These are phyloP conservation scores for Glomeris maerens DNA, from an alignment of 1,140 invertebrate species.

Conservation along the genomic window DNA sequence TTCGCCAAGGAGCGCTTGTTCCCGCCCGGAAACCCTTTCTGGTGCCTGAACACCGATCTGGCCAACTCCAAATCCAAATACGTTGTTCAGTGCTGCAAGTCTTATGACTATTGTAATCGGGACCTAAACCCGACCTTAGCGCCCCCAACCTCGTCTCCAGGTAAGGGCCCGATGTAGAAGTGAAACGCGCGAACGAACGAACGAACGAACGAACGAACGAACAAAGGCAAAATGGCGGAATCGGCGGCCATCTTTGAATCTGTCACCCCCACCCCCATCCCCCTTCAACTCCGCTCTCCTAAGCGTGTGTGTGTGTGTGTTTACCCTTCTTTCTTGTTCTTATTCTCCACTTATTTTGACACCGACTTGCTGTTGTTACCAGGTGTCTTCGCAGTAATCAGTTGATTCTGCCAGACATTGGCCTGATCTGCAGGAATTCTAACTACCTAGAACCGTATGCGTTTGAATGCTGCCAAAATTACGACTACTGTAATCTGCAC, in stretches of 20 bases:
- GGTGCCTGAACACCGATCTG: slow-evolving; percentile 43
- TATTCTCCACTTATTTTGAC: slow-evolving; percentile 3
- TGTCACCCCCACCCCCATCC: no score
- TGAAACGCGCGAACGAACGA: no score
- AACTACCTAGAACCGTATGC: slow-evolving; percentile 20
- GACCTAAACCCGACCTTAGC: slow-evolving; percentile 34
- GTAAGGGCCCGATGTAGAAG: slow-evolving; percentile 18
- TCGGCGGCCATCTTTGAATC: no score
- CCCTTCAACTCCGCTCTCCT: no score
- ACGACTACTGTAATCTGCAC: slow-evolving; percentile 23
- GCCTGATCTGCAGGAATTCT: slow-evolving; percentile 33
- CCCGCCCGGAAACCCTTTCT: slow-evolving; percentile 50
- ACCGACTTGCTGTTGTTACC: neutral
- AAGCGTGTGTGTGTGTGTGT: no score
- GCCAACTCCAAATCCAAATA: slow-evolving; percentile 36
- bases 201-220: no score
- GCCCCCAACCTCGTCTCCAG: slow-evolving; percentile 21
- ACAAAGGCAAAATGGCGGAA: no score
- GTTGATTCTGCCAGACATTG: slow-evolving; percentile 36
- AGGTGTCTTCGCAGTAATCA: slow-evolving; percentile 39
- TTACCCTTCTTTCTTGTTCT: slow-evolving; percentile 18
- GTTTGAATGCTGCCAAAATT: slow-evolving; percentile 19
- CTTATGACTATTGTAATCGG: slow-evolving; percentile 50
- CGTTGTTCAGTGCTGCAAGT: slow-evolving; percentile 46
- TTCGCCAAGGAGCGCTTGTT: slow-evolving; percentile 48